These are phyloP conservation scores for Aythya baeri DNA, from an alignment of 2,113 vertebrate genomes.

Conservation along the genomic window DNA sequence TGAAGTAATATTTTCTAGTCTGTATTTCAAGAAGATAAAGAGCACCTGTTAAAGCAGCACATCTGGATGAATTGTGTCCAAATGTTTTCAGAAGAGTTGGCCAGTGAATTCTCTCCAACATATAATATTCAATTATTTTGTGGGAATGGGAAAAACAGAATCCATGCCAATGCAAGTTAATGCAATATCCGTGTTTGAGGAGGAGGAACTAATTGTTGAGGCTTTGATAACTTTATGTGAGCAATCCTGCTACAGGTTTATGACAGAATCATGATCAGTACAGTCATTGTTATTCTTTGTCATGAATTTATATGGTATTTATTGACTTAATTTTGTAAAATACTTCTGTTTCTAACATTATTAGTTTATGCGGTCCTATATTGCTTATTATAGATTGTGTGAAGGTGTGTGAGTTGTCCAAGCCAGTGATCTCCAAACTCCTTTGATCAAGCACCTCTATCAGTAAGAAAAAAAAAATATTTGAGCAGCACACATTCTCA, in stretches of 20 bases:
- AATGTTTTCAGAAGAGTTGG: neutral
- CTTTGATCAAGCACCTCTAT: neutral
- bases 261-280: neutral
- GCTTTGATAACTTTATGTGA: neutral
- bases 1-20: neutral
- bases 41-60: neutral
- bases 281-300: neutral
- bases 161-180: neutral
- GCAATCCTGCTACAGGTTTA: neutral
- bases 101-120: neutral
- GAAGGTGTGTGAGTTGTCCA: neutral
- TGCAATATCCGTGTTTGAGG: neutral
- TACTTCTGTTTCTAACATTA: neutral
- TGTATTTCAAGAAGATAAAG: neutral
- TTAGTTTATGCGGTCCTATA: neutral
- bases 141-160: neutral
- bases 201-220: neutral
- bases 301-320: neutral
- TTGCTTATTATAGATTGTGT: neutral
- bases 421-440: neutral
- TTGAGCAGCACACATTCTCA: accelerated
- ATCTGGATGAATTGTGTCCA: neutral
- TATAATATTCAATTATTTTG: neutral
- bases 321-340: neutral
- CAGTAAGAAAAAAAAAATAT: neutral